Evolutionary conservation across 2,888 invertebrate genomes (phyloP).

Genomic region (Drosophila maculinotata): DNA sequence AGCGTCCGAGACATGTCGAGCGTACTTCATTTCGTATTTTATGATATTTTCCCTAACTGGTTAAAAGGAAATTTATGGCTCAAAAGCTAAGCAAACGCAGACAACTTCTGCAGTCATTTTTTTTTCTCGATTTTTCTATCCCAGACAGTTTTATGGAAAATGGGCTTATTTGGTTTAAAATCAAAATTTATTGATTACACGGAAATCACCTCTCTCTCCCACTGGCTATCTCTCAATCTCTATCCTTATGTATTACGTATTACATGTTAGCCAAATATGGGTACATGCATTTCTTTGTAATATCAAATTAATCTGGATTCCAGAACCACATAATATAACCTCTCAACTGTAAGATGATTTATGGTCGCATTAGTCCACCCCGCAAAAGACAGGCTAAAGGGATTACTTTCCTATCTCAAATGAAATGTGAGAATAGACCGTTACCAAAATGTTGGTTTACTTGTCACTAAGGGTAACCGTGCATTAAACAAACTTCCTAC

Average conservation of each 20-base stretch:
- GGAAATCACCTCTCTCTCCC: slow-evolving; percentile 5
- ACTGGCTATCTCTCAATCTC: too few species aligned
- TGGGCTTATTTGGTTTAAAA: neutral
- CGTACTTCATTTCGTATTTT: slow-evolving; percentile 80
- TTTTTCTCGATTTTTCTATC: neutral
- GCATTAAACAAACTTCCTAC: slow-evolving; percentile 66
- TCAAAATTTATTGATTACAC: slow-evolving; percentile 1
- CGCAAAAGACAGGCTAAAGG: slow-evolving; percentile 2
- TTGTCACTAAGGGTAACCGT: slow-evolving; percentile 47
- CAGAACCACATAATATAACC: neutral
- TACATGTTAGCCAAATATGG: too few species aligned
- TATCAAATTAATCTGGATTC: too few species aligned
- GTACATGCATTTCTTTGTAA: too few species aligned
- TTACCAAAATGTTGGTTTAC: slow-evolving; percentile 17
- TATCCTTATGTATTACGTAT: neutral
- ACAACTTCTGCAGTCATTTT: slow-evolving; percentile 18
- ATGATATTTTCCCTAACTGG: slow-evolving; percentile 76
- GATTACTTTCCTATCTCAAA: slow-evolving; percentile 13
- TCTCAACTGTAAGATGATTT: slow-evolving; percentile 20
- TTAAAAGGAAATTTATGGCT: slow-evolving; percentile 67
- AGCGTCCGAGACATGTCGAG: slow-evolving; percentile 76
- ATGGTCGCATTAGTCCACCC: slow-evolving; percentile 25
- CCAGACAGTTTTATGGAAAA: neutral
- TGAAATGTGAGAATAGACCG: slow-evolving; percentile 19
- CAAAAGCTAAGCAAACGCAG: slow-evolving; percentile 17